Conservation (phyloP, 1,140 invertebrate genomes). For the Kradibia gibbosae region DNA sequence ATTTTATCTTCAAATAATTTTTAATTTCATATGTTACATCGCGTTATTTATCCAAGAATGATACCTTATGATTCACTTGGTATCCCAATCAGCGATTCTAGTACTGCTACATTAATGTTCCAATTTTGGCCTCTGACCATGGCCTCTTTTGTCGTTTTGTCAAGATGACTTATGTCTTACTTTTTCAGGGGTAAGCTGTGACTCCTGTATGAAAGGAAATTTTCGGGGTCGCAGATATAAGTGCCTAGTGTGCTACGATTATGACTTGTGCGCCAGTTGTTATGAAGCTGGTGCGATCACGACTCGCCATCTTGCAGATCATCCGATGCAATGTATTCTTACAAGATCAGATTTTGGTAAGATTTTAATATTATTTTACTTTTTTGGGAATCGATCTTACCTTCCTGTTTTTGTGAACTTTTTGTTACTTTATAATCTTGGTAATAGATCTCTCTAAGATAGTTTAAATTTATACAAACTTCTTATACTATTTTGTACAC, state of each 20-base stretch:
- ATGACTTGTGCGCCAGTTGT: conserved; percentile 97
- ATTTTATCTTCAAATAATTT: conserved; percentile 38
- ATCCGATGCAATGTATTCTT: conserved; percentile 98
- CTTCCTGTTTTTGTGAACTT: not conserved
- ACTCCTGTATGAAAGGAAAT: conserved; percentile 98
- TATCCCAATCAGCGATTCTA: not conserved
- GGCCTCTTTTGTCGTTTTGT: conserved; percentile 22
- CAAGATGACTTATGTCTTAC: conserved; percentile 43
- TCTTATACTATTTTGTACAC: not conserved
- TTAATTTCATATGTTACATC: not conserved
- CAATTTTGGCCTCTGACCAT: conserved; percentile 42
- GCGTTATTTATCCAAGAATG: not conserved
- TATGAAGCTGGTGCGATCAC: conserved; percentile 95
- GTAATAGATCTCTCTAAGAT: not conserved
- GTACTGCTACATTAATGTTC: conserved; percentile 7
- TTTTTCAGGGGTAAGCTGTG: conserved; percentile 94
- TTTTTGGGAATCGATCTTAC: not conserved
- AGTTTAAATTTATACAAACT: not conserved
- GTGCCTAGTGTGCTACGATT: conserved; percentile 99
- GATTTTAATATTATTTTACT: conserved; percentile 46
- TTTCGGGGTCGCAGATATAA: conserved; percentile 97
- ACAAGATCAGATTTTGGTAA: conserved; percentile 96
- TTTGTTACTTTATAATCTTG: not conserved
- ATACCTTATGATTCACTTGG: not conserved
- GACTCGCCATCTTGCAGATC: conserved; percentile 93